These are phyloP conservation scores for Polyodon spathula DNA, from an alignment of 2,113 vertebrate genomes.

Conservation along the genomic window DNA sequence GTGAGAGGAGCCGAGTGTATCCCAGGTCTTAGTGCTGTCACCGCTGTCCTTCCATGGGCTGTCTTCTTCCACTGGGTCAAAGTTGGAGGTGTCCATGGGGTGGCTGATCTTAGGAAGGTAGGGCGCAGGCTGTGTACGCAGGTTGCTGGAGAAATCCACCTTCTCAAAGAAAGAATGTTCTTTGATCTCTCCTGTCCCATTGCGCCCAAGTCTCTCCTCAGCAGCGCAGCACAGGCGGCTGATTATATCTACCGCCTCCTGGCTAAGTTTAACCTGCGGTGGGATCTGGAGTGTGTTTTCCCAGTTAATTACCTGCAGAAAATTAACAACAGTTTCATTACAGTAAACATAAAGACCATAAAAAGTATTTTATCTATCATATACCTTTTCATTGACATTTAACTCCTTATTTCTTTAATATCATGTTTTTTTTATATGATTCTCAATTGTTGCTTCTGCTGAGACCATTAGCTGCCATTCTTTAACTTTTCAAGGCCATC, in stretches of 20 bases:
- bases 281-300: constrained; percentile 93
- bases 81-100: constrained; percentile 98
- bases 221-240: constrained; percentile 85
- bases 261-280: constrained; percentile 80
- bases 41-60: constrained; percentile 77
- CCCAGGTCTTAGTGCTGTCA: constrained; percentile 77
- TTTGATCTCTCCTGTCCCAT: constrained; percentile 88
- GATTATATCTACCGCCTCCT: constrained; percentile 86
- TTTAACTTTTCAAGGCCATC: too few species aligned
- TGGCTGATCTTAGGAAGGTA: constrained; percentile 92
- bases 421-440: too few species aligned
- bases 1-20: constrained; percentile 64
- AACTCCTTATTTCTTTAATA: too few species aligned
- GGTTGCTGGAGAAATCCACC: constrained; percentile 84
- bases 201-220: constrained; percentile 77
- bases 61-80: constrained; percentile 93
- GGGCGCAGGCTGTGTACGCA: constrained; percentile 85
- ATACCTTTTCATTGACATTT: too few species aligned
- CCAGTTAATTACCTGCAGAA: constrained; percentile 88
- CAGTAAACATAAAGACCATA: too few species aligned
- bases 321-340: too few species aligned
- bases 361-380: too few species aligned
- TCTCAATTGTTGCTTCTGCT: too few species aligned
- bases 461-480: too few species aligned
- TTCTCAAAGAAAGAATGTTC: constrained; percentile 81